A percentile compares a stretch with the other conserved stretches of the same genome.
Evolutionary conservation across 2,113 vertebrate genomes (phyloP).

Genomic region (Plestiodon gilberti): DNA sequence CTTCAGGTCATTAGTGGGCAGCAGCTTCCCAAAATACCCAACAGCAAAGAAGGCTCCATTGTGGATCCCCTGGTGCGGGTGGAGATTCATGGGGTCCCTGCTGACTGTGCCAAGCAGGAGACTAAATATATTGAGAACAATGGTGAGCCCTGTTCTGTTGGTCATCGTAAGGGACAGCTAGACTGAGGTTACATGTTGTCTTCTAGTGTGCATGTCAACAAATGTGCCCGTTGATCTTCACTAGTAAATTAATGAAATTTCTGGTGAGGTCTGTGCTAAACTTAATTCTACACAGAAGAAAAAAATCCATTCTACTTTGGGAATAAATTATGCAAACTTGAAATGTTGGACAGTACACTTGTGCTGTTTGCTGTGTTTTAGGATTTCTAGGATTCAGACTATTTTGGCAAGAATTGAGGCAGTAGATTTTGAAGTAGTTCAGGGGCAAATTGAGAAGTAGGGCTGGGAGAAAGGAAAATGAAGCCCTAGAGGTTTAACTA

Average conservation of each 20-base stretch:
- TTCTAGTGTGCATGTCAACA: not conserved
- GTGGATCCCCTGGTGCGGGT: conserved; percentile 93
- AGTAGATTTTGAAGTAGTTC: not conserved
- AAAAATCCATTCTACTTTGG: not conserved
- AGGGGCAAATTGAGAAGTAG: not conserved
- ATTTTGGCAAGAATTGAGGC: not conserved
- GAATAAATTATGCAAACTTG: not conserved
- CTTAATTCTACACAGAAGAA: not conserved
- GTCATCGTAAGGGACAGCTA: not conserved
- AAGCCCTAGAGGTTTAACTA: not conserved
- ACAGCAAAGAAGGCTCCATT: conserved; percentile 86
- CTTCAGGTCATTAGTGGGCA: conserved; percentile 93
- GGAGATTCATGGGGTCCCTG: conserved; percentile 87
- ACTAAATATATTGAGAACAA: conserved; percentile 95
- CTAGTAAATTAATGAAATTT: not conserved
- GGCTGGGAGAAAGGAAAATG: not conserved
- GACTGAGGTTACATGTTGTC: not conserved
- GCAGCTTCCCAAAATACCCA: conserved; percentile 90
- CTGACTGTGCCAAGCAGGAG: conserved; percentile 86
- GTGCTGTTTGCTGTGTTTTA: not conserved
- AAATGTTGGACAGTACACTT: not conserved
- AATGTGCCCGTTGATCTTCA: not conserved
- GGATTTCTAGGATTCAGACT: not conserved
- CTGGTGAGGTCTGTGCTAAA: not conserved
- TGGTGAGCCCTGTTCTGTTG: conserved; percentile 71